These are phyloP conservation scores for Toxostoma redivivum DNA, from an alignment of 2,113 vertebrate species.

Conservation along the genomic window DNA sequence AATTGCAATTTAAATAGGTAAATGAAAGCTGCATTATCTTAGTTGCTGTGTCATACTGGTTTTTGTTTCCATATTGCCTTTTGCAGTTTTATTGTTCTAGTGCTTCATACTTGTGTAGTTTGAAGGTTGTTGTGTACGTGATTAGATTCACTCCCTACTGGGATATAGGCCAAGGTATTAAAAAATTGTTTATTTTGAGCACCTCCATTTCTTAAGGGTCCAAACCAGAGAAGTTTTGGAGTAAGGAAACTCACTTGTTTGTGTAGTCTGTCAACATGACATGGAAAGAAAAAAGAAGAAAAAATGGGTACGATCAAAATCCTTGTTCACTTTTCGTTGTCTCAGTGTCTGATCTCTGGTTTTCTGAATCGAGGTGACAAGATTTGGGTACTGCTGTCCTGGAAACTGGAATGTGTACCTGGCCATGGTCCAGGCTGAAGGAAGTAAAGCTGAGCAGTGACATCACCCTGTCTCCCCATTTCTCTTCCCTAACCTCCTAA, in stretches of 20 bases:
- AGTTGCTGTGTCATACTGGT: background rate
- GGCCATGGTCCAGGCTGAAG: background rate
- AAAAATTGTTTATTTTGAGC: background rate
- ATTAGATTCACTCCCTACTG: background rate
- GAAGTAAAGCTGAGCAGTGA: background rate
- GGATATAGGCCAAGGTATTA: background rate
- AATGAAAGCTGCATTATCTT: background rate
- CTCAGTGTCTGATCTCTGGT: background rate
- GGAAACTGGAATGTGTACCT: accelerated
- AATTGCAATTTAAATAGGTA: background rate
- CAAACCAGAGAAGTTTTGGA: background rate
- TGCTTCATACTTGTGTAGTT: background rate
- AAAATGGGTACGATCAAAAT: background rate
- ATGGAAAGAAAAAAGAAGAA: background rate
- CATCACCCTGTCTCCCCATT: background rate
- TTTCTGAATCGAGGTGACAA: background rate
- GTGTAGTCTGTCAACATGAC: background rate
- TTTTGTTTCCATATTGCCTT: background rate
- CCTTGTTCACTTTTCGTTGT: background rate
- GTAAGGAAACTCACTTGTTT: background rate
- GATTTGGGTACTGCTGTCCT: background rate
- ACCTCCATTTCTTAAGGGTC: background rate
- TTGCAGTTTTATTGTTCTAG: background rate
- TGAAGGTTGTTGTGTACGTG: background rate
- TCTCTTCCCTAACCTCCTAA: background rate